A percentile compares a stretch with the other conserved stretches of the same genome.
Evolutionary conservation across 2,797 vertebrate genomes (phyloP).

Genomic region (Anisognathus igniventris): DNA sequence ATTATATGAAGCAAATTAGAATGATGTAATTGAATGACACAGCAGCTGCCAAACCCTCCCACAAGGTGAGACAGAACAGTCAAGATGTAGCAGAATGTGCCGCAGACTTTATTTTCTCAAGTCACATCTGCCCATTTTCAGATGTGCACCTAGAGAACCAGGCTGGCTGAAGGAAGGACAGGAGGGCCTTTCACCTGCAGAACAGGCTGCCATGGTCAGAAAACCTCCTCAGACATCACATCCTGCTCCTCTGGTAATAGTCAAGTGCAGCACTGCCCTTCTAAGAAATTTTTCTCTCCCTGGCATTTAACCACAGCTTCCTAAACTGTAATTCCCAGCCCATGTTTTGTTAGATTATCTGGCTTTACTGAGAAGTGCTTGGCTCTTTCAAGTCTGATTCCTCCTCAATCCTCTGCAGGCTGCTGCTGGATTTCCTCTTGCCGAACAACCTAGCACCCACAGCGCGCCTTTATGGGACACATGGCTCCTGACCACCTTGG

Average conservation of each 20-base stretch:
- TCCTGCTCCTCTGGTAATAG: neutral
- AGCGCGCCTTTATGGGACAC: rapidly evolving
- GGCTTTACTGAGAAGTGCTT: neutral
- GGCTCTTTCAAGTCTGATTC: neutral
- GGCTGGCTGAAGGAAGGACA: neutral
- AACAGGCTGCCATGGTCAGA: neutral
- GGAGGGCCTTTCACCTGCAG: neutral
- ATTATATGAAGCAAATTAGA: neutral
- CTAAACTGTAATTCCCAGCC: neutral
- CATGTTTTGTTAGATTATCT: neutral
- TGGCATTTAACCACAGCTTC: neutral
- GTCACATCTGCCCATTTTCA: neutral
- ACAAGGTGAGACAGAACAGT: neutral
- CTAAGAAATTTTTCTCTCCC: neutral
- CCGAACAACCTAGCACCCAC: neutral
- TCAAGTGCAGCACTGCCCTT: neutral
- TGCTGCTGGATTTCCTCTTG: neutral
- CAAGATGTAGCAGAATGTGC: neutral
- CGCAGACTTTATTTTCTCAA: neutral
- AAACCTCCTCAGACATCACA: neutral
- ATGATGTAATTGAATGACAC: neutral
- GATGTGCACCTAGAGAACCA: neutral
- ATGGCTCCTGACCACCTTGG: neutral
- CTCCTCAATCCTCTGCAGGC: neutral
- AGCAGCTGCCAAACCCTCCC: neutral